These are phyloP conservation scores for Brachypalpus laphriformis DNA, from an alignment of 2,888 invertebrate genomes.

Conservation along the genomic window DNA sequence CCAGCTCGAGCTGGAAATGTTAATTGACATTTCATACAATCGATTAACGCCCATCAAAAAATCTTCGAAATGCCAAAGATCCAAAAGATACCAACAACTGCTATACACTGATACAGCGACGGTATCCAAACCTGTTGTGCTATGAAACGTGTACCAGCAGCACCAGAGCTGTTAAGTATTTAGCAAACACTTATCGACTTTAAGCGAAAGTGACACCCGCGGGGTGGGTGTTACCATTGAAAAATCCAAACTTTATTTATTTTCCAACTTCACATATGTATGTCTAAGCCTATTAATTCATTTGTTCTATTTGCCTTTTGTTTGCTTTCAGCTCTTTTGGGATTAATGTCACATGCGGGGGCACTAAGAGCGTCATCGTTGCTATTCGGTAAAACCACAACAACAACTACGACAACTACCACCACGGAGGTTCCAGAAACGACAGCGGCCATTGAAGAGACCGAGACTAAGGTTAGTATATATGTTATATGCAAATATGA, in stretches of 20 bases:
- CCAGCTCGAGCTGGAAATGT: background rate
- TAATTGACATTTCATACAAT: slow-evolving; percentile 37
- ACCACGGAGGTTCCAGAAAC: slow-evolving; percentile 78
- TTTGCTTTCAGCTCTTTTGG: slow-evolving; percentile 82
- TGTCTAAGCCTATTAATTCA: background rate
- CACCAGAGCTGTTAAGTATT: background rate
- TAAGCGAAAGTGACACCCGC: slow-evolving; percentile 31
- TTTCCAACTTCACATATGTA: background rate
- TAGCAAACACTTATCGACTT: background rate
- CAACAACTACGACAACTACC: slow-evolving; percentile 83
- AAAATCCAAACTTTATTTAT: background rate
- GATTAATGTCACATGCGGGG: slow-evolving; percentile 84
- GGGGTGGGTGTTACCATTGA: background rate
- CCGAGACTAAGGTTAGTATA: slow-evolving; percentile 72
- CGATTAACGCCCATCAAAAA: slow-evolving; percentile 30
- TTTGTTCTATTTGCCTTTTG: background rate
- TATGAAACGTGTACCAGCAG: background rate
- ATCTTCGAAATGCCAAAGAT: slow-evolving; percentile 57
- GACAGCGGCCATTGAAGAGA: slow-evolving; percentile 75
- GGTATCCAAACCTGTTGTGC: slow-evolving; percentile 20
- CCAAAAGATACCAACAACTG: slow-evolving; percentile 4
- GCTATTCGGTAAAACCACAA: slow-evolving; percentile 84
- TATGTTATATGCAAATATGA: background rate
- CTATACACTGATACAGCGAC: background rate
- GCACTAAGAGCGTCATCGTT: slow-evolving; percentile 85